phyloP scores from a whole-genome alignment of 1,140 invertebrate species.

The Metaphire vulgaris region DNA sequence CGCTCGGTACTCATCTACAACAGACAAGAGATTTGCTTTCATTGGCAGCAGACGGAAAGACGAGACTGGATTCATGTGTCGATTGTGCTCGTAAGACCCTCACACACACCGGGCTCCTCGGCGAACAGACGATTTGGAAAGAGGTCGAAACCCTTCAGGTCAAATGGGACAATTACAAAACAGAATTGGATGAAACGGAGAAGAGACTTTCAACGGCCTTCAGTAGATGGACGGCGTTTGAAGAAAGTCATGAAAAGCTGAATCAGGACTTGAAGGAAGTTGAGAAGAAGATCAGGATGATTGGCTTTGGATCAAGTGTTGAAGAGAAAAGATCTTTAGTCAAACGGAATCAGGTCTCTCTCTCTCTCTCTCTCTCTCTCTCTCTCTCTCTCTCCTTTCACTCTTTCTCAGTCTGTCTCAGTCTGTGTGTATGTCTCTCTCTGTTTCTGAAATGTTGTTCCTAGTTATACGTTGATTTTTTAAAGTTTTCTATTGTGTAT shows the following conservation, averaged over 20 bases:
- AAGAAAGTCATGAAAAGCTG: slow-evolving; percentile 73
- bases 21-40: neutral
- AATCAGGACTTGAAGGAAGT: slow-evolving; percentile 76
- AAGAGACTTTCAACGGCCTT: slow-evolving; percentile 72
- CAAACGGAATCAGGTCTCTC: neutral
- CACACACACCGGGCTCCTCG: neutral
- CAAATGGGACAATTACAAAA: slow-evolving; percentile 76
- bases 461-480: too few relatives aligned
- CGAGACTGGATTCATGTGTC: slow-evolving; percentile 55
- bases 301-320: neutral
- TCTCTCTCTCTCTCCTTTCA: too few relatives aligned
- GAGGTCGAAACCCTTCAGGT: slow-evolving; percentile 75
- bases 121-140: slow-evolving; percentile 60
- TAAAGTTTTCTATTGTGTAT: too few relatives aligned
- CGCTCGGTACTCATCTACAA: slow-evolving; percentile 76
- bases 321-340: neutral
- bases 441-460: too few relatives aligned
- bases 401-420: too few relatives aligned
- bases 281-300: slow-evolving; percentile 75
- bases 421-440: too few relatives aligned
- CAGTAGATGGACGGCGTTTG: slow-evolving; percentile 84
- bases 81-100: neutral
- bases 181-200: slow-evolving; percentile 79
- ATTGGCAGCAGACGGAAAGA: slow-evolving; percentile 44
- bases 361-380: too few relatives aligned